A percentile compares a stretch with the other conserved stretches of the same genome.
phyloP scores from a whole-genome alignment of 92 coral and sea anemone species.

The Palythoa grandiflora region DNA sequence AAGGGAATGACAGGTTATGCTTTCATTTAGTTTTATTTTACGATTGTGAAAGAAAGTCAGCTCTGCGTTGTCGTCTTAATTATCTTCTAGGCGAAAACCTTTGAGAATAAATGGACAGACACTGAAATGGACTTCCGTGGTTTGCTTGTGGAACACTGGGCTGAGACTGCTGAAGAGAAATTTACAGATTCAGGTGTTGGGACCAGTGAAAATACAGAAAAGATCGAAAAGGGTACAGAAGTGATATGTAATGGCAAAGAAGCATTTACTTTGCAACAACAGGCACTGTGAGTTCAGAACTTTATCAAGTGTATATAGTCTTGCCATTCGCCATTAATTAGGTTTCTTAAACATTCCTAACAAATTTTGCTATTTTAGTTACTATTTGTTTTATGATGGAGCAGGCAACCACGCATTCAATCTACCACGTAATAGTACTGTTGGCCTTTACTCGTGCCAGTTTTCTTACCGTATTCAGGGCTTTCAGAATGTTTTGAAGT shows the following conservation, averaged over 20 bases:
- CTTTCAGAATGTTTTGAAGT: too few relatives aligned
- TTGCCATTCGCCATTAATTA: not conserved
- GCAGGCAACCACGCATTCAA: too few relatives aligned
- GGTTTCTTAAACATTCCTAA: not conserved
- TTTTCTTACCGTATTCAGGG: too few relatives aligned
- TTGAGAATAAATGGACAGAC: slow-evolving; percentile 40
- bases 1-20: not conserved
- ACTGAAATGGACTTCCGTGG: slow-evolving; percentile 24
- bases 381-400: too few relatives aligned
- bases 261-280: slow-evolving; percentile 38
- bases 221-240: slow-evolving; percentile 8
- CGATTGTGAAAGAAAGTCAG: not conserved
- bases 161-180: slow-evolving; percentile 17
- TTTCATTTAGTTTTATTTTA: not conserved
- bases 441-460: too few relatives aligned
- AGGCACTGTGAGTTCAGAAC: slow-evolving; percentile 20
- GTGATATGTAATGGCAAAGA: slow-evolving; percentile 30
- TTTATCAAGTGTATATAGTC: not conserved
- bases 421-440: too few relatives aligned
- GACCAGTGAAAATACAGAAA: not conserved
- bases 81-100: slow-evolving; percentile 14
- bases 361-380: too few relatives aligned
- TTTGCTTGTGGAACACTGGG: slow-evolving; percentile 32
- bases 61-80: not conserved
- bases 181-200: slow-evolving; percentile 34